Evolutionary conservation across 2,888 invertebrate genomes (phyloP), one percentile per base, ranked within the genome.

Genomic region (Gandaritis pyraliata): DNA sequence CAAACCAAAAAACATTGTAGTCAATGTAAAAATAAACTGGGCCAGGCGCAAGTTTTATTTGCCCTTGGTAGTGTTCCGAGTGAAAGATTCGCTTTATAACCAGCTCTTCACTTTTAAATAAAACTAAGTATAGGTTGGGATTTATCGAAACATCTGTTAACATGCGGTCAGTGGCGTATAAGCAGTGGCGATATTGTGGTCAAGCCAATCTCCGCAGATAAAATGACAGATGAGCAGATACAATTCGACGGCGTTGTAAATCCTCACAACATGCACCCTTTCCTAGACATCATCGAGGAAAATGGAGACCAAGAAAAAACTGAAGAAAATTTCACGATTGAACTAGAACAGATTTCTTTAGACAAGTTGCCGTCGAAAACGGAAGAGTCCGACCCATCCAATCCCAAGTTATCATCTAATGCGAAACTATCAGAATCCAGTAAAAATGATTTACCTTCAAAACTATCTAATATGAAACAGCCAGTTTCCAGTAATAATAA

Each of bases 51-150:
- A n/a, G n/a, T n/a, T n/a, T n/a, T n/a, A n/a, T n/a, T n/a, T n/a
- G n/a, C n/a, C n/a, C n/a, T n/a, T n/a, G n/a, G n/a, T n/a, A n/a
- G n/a, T n/a, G n/a, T n/a, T n/a, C n/a, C n/a, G n/a, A n/a, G n/a
- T n/a, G n/a, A n/a, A n/a, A n/a, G n/a, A n/a, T n/a, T n/a, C n/a
- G n/a, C n/a, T n/a, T n/a, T n/a, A n/a, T n/a, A n/a, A n/a, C n/a
- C n/a, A n/a, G n/a, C n/a, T n/a, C n/a, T n/a, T n/a, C n/a, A n/a
- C n/a, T n/a, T n/a, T n/a, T n/a, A n/a, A n/a, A n/a, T n/a, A n/a
- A n/a, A n/a, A n/a, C n/a, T n/a, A n/a, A n/a, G n/a, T n/a, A n/a
- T 62, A 95, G 95, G 94, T 50, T 95, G 95, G 95, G 85, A 88
- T 54, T 82, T 93, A 15, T 87, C 87, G 51, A 92, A 90, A 64